Conservation (phyloP, 2,888 invertebrate genomes). For the Pseudococcus longispinus region DNA sequence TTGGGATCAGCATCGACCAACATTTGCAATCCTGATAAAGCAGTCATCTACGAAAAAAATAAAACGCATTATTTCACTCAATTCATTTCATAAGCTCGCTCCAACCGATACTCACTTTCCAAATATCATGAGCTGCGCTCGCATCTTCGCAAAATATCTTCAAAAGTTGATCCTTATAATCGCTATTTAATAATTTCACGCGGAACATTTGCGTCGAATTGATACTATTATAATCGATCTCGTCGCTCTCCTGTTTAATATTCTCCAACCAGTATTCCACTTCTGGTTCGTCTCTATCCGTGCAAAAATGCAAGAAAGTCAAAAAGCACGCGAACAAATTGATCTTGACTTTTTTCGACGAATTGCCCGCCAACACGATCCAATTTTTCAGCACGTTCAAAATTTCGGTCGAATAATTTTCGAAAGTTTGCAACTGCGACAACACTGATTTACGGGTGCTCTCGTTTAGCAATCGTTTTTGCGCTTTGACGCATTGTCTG, state of each 20-base stretch:
- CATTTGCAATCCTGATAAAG: constrained; percentile 81
- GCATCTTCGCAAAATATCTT: constrained; percentile 85
- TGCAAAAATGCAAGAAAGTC: constrained; percentile 52
- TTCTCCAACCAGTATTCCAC: constrained; percentile 49
- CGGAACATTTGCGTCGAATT: constrained; percentile 42
- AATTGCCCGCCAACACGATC: constrained; percentile 50
- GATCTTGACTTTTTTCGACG: constrained; percentile 46
- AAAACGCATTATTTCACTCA: background rate
- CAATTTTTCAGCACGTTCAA: constrained; percentile 42
- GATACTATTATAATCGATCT: background rate
- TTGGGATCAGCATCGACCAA: constrained; percentile 77
- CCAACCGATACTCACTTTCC: constrained; percentile 66
- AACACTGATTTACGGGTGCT: constrained; percentile 10
- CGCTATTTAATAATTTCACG: constrained; percentile 60
- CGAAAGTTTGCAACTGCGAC: constrained; percentile 47
- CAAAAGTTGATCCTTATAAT: constrained; percentile 82
- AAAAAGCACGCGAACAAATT: constrained; percentile 53
- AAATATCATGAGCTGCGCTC: constrained; percentile 86
- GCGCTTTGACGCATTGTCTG: constrained; percentile 51
- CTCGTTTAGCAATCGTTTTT: constrained; percentile 44
- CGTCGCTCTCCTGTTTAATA: constrained; percentile 9
- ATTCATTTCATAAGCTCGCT: background rate
- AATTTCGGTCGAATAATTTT: constrained; percentile 47
- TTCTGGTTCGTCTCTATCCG: constrained; percentile 44
- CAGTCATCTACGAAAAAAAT: constrained; percentile 71